Evolutionary conservation across 2,888 invertebrate genomes (phyloP), one percentile per base, ranked within the genome.

Genomic region (Allolobophora icterica): DNA sequence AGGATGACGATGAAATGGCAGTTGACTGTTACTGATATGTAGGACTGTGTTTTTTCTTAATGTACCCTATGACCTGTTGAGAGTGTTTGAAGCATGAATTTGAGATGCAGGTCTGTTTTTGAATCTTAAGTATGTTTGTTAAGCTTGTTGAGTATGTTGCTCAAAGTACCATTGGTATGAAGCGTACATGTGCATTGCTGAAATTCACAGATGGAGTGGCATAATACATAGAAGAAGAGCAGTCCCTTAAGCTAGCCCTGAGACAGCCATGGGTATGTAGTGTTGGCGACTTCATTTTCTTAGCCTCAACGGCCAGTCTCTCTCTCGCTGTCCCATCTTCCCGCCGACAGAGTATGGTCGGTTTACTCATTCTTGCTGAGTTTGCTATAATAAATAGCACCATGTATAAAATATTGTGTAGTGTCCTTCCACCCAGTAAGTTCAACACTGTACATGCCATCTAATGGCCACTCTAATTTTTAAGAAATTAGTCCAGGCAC

Each of bases 21-120:
- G 24, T 38, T 87, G 87, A 87, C 87, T 87, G 87, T 87, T 87
- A 87, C 87, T 87, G 15, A 87, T 35, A 35, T 87, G 34, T 35
- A 35, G 35, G 71, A 30, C 6, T 71, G 30, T n/a, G 71, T 30
- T n/a, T 71, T 71, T 71, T 58, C 58, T 2, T 30, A 58, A 58
- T 58, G 17, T 58, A 30, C 11, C 13, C 45, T 19, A 30, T 38
- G 8, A 38, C 38, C 38, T 38, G 38, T n/a, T 30, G n/a, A 71
- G 71, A 1, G 71, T 71, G 11, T 71, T n/a, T 71, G n/a, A 71
- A 71, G n/a, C 71, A 71, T 71, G 71, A 71, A n/a, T 71, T 71
- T 71, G 5, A 38, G 71, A 24, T 52, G 30, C 71, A 71, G 11
- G 52, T 52, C 24, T 52, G 19, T 24, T 71, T 71, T 71, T 30